Evolutionary conservation across 2,888 invertebrate genomes (phyloP), one percentile per base, ranked within the genome.

Genomic region (Napeogenes inachia): DNA sequence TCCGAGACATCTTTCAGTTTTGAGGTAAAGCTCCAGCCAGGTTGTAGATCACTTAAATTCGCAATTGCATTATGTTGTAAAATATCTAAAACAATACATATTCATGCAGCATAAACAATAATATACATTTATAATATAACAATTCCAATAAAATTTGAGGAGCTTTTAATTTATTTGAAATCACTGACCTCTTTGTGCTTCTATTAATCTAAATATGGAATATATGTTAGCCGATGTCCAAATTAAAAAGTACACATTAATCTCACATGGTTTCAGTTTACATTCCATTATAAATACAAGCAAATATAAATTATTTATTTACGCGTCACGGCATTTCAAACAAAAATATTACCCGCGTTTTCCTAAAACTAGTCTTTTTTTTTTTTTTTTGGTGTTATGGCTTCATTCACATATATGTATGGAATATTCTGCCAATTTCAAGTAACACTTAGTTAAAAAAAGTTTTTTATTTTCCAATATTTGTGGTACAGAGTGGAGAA

Each of bases 1-100:
- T 95, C 95, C 30, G 94, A 92, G 33, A 86, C 81, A 84, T 95
- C 95, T 83, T 92, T 92, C 66, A 89, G 90, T 71, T 92, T 86
- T 38, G 84, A 79, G 56, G 93, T 70, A 71, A 92, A 81, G 10
- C 74, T 71, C 93, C 93, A 93, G 45, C 94, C 93, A 59, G 86
- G 80, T 68, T 79, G 79, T 71, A 93, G 92, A 76, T 93, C 94
- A 66, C 72, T 75, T 46, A 87, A 69, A 47, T 74, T 67, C 60
- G 76, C 63, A 57, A 77, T 60, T 61, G 71, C 70, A 42, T 74
- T 68, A 21, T 73, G 73, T 57, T 75, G 68, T 62, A 89, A 72
- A 61, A 89, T 73, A 70, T 81, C 89, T 89, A 79, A 13, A 82
- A 82, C 32, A 69, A 64, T 56, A 57, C 47, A n/a, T n/a, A n/a